phyloP scores from a whole-genome alignment of 2,797 vertebrate species.

The Moxostoma hubbsi region DNA sequence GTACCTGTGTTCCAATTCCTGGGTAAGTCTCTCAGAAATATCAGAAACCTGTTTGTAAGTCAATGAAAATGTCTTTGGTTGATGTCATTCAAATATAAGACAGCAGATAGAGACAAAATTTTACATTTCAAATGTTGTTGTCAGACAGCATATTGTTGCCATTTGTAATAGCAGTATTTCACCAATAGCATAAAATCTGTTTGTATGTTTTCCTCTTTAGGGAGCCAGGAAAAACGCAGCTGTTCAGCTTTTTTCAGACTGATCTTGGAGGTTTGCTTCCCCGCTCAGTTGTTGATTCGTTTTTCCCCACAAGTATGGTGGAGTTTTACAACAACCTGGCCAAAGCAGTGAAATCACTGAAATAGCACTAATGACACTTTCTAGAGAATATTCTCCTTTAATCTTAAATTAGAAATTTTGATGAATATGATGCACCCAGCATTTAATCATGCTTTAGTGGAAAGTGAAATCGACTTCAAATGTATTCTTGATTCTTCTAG shows the following conservation, averaged over 20 bases:
- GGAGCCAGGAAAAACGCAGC: slow-evolving; percentile 83
- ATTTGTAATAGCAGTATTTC: not conserved
- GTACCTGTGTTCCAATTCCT: slow-evolving; percentile 86
- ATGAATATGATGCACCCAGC: not conserved
- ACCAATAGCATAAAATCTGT: not conserved
- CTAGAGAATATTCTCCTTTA: not conserved
- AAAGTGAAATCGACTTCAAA: not conserved
- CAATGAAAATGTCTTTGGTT: not conserved
- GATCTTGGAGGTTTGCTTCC: slow-evolving; percentile 91
- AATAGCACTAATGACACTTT: slow-evolving; percentile 62
- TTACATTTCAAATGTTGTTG: not conserved
- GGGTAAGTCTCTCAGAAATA: slow-evolving; percentile 80
- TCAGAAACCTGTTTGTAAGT: no score
- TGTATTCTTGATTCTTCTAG: slow-evolving; percentile 29
- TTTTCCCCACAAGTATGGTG: slow-evolving; percentile 91
- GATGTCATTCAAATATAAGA: slow-evolving; percentile 19
- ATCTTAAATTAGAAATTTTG: not conserved
- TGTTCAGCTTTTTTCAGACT: slow-evolving; percentile 94
- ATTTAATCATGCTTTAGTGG: slow-evolving; percentile 16
- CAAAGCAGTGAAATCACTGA: slow-evolving; percentile 82
- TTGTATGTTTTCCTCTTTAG: slow-evolving; percentile 70
- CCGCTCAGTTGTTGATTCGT: slow-evolving; percentile 90
- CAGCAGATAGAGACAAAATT: slow-evolving; percentile 54
- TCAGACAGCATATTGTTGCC: not conserved
- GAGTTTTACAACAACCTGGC: slow-evolving; percentile 88